Conservation (phyloP, 2,888 invertebrate species). For the Hedychridium roseum region DNA sequence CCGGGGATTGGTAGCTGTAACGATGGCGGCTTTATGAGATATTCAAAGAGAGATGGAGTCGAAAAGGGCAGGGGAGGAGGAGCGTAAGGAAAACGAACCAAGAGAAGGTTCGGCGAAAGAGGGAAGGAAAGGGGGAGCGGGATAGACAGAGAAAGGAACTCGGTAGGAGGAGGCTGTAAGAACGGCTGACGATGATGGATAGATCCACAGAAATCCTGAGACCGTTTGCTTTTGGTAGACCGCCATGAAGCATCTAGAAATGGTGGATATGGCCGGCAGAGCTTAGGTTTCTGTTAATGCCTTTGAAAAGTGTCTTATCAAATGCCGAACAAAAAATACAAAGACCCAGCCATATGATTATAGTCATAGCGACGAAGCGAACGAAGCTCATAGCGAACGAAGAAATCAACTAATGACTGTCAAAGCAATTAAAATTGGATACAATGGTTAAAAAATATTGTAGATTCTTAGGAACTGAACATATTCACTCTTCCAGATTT, state of each 20-base stretch:
- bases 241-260: slow-evolving; percentile 47
- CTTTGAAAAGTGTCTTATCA: too few relatives aligned
- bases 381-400: too few relatives aligned
- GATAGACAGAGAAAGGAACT: slow-evolving; percentile 16
- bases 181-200: slow-evolving; percentile 63
- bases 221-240: slow-evolving; percentile 58
- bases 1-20: slow-evolving; percentile 39
- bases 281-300: slow-evolving; percentile 12
- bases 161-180: slow-evolving; percentile 39
- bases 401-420: too few relatives aligned
- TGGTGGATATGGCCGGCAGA: slow-evolving; percentile 30
- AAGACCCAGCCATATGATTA: too few relatives aligned
- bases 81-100: slow-evolving; percentile 49
- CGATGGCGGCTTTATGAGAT: slow-evolving; percentile 55
- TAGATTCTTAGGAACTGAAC: too few relatives aligned
- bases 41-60: slow-evolving; percentile 47
- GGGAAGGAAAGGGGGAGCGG: slow-evolving; percentile 27
- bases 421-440: too few relatives aligned
- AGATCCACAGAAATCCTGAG: slow-evolving; percentile 57
- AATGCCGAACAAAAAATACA: too few relatives aligned
- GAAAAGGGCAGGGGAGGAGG: slow-evolving; percentile 42
- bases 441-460: too few relatives aligned
- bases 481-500: too few relatives aligned
- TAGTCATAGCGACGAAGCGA: too few relatives aligned
- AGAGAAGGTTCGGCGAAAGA: slow-evolving; percentile 26